Base-by-base conservation (phyloP, 2,888 invertebrate genomes). In the Thyatira batis region DNA sequence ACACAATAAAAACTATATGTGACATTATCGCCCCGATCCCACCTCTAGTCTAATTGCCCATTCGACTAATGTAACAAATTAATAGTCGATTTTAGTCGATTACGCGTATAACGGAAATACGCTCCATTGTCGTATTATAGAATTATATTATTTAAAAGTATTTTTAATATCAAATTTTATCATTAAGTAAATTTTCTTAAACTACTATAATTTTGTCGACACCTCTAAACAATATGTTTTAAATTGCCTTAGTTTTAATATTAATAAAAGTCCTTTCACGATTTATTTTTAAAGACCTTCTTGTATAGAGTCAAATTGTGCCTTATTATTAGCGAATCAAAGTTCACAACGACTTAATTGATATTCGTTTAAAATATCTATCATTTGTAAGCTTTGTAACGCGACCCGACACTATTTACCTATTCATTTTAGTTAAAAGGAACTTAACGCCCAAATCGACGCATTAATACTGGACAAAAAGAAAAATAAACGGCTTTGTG, bases 381-480 rank as follows among this genome's bases (percentile, higher is more conserved):
- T 80, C 73, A 83, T 83, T 81, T 65, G 75, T 73, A 73, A 79
- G 80, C 83, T 84, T 78, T 84, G 91, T 80, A 91, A 91, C 73
- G 71, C 62, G 91, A 91, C 71, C 73, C 86, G 76, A 66, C 79
- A 85, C 84, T 91, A 90, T 92, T 92, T 91, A 90, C 89, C 90
- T 91, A 90, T 92, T 90, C 91, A 91, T 91, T 91, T 89, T 81
- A 80, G 82, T 82, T 88, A 90, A 88, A 89, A 84, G 85, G 87
- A 90, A 89, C 86, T 89, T 86, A 87, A 91, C 91, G 89, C 91
- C 91, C 90, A 91, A 89, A 91, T 91, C 89, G 89, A 83, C 84
- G 84, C 85, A 77, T 84, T 89, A 89, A 90, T 87, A 84, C 77
- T 70, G 73, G 61, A 91, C 91, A 91, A 90, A 89, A 83, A 83